Base-by-base conservation (phyloP, 2,113 vertebrate genomes). In the Ceyx margarethae region DNA sequence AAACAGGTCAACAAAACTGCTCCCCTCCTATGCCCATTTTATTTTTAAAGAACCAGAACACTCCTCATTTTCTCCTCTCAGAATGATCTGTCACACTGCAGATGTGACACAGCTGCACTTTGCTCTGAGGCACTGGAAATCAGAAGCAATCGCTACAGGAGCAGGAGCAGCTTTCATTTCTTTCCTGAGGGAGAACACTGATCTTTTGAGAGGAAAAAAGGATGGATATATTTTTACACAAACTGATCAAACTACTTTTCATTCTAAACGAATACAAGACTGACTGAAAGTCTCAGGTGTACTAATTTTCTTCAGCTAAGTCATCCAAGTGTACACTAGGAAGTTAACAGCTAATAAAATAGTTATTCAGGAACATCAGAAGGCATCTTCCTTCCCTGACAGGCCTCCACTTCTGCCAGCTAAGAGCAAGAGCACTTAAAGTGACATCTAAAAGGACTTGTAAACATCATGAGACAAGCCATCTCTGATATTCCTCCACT, bases 241-340 rank as follows among this genome's bases (percentile, higher is more conserved):
- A 95, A 83, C 91, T 91, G 94, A 97, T 97, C 91, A 95, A 97
- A 96, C 91, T 93, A 87, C 84, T 97, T 96, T 94, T 96, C 92
- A 95, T 95, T 95, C 93, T 95, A 94, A 97, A 94, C 2, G 43
- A 97, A 96, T 94, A 95, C 91, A 95, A 97, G 91, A 85, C 86
- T 85, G 96, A 90, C 80, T 89, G 92, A 42, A 94, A 92, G 90
- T 97, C 95, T 97, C 95, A 94, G 89, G 94, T 96, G 93, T 95
- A 87, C 81, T 88, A 62, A 85, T 91, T 93, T 92, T 81, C 91
- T 87, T 88, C 80, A 89, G 83, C 84, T 65, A 91, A 92, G 89
- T 96, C 94, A 94, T 91, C 84, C 43, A 64, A 68, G 69, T 81
- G 68, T 84, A 80, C 80, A 66, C 84, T 79, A 46, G 11, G 15